These are phyloP conservation scores for Homalodisca vitripennis DNA, from an alignment of 1,140 invertebrate species.

Conservation along the genomic window DNA sequence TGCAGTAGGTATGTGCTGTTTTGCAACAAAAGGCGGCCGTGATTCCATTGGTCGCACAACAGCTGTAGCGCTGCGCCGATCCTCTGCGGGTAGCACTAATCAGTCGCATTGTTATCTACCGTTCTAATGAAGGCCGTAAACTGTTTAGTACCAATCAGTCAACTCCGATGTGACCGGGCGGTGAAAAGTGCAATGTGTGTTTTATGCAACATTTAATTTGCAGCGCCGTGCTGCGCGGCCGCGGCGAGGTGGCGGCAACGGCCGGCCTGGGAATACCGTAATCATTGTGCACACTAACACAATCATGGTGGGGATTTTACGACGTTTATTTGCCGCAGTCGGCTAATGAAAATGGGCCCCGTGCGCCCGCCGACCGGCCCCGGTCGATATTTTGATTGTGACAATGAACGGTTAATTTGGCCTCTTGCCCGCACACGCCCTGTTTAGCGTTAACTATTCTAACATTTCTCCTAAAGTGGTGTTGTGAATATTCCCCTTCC, in stretches of 20 bases:
- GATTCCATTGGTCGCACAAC: no score
- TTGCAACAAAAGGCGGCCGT: no score
- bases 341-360: slow-evolving; percentile 22
- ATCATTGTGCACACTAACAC: slow-evolving; percentile 12
- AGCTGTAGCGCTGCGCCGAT: no score
- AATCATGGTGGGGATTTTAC: slow-evolving; percentile 21
- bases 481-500: no score
- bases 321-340: slow-evolving; percentile 8
- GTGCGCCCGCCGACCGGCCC: background rate
- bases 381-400: slow-evolving; percentile 21
- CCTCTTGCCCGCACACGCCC: background rate
- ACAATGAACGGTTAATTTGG: slow-evolving; percentile 20
- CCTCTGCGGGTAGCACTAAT: background rate
- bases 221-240: background rate
- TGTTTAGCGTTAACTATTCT: background rate
- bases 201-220: slow-evolving; percentile 27
- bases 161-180: background rate
- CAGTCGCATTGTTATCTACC: background rate
- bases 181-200: slow-evolving; percentile 9
- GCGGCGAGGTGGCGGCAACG: background rate
- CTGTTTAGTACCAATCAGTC: slow-evolving; percentile 20
- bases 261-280: background rate
- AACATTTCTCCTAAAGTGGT: no score
- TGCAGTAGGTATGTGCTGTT: no score
- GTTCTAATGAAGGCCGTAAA: slow-evolving; percentile 11